phyloP scores from a whole-genome alignment of 2,888 invertebrate genomes.

The Abrostola triplasia region DNA sequence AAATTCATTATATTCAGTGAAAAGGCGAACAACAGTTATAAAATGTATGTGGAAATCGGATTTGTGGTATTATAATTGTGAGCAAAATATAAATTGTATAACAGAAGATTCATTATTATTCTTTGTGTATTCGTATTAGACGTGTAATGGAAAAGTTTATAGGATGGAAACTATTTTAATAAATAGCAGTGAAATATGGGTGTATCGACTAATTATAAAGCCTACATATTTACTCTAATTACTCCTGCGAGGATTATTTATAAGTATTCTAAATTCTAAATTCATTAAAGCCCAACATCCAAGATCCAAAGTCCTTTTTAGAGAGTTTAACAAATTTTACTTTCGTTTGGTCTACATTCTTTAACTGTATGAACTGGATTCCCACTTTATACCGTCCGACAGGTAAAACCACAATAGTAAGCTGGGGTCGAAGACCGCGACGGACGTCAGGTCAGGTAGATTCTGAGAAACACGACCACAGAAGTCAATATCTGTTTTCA shows the following conservation, averaged over 20 bases:
- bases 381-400: background rate
- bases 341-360: too few relatives aligned
- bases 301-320: too few relatives aligned
- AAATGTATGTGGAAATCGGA: background rate
- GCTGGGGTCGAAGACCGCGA: slow-evolving; percentile 16
- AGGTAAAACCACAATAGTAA: slow-evolving; percentile 17
- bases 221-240: too few relatives aligned
- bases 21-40: slow-evolving; percentile 22
- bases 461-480: slow-evolving; percentile 2
- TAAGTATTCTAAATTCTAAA: too few relatives aligned
- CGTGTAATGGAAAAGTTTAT: too few relatives aligned
- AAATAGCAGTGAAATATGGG: too few relatives aligned
- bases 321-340: too few relatives aligned
- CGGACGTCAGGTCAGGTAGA: slow-evolving; percentile 3
- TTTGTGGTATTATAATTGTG: background rate
- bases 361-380: background rate
- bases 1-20: slow-evolving; percentile 18
- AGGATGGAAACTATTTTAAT: too few relatives aligned
- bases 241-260: too few relatives aligned
- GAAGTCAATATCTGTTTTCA: background rate
- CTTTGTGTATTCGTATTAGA: background rate
- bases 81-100: background rate
- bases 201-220: too few relatives aligned
- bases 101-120: background rate
- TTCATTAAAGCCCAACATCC: too few relatives aligned